Conservation (phyloP, 2,797 vertebrate genomes). For the Acipenser transmontanus region DNA sequence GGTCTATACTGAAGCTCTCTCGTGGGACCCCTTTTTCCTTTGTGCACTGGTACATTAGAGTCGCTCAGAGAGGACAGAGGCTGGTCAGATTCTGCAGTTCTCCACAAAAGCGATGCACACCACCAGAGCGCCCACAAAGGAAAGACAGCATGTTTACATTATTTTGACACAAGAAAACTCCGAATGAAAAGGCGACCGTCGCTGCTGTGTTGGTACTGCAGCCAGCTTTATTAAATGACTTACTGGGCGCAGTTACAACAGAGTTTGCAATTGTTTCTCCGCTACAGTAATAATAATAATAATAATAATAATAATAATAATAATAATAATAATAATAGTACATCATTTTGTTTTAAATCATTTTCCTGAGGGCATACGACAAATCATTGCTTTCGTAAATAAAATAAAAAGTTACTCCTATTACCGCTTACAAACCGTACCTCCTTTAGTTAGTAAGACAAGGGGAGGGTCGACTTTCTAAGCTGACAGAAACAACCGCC, state of each 20-base stretch:
- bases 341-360: no score
- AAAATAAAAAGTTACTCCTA: neutral
- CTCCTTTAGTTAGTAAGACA: constrained; percentile 12
- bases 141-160: neutral
- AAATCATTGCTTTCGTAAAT: neutral
- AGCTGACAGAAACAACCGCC: neutral
- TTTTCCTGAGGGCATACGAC: neutral
- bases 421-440: no score
- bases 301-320: no score
- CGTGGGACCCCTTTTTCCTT: constrained; percentile 2
- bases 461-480: constrained; percentile 23
- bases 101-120: neutral
- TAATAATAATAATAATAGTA: no score
- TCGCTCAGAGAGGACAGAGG: neutral
- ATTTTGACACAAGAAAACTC: neutral
- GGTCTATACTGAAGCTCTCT: neutral
- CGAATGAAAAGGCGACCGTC: neutral
- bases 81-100: neutral
- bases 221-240: no score
- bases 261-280: no score
- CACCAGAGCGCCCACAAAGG: neutral
- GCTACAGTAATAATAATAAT: no score
- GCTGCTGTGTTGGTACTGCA: neutral
- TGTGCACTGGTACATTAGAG: neutral
- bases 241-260: no score